These are phyloP conservation scores for Ennomos fuscantarius DNA, from an alignment of 2,888 invertebrate genomes.

Conservation along the genomic window DNA sequence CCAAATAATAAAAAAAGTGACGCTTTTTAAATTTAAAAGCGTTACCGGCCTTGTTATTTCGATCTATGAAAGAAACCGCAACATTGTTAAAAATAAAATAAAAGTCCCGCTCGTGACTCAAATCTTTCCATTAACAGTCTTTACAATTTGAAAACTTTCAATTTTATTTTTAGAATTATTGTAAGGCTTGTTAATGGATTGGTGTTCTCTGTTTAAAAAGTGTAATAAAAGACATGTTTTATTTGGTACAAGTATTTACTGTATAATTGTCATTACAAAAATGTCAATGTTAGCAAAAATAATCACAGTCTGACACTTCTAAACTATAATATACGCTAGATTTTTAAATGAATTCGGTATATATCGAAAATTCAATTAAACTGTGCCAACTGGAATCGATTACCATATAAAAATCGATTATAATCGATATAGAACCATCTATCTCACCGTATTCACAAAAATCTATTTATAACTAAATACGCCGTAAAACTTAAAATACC, in stretches of 20 bases:
- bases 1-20: no score
- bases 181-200: no score
- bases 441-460: constrained; percentile 42
- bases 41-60: no score
- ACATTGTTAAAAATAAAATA: no score
- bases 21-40: no score
- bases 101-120: no score
- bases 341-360: constrained; percentile 35
- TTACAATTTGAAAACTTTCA: no score
- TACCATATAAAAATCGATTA: constrained; percentile 15
- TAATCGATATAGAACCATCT: constrained; percentile 20
- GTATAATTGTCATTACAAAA: constrained; percentile 84
- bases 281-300: constrained; percentile 85
- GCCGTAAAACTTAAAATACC: constrained; percentile 38
- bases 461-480: constrained; percentile 36
- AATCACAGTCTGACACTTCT: constrained; percentile 84
- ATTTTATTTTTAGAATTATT: no score
- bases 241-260: constrained; percentile 81
- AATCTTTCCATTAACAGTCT: no score
- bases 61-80: no score
- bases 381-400: constrained; percentile 33
- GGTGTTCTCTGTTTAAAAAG: no score
- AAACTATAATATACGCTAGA: constrained; percentile 40
- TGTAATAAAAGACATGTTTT: constrained; percentile 31
- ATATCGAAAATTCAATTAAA: constrained; percentile 22